Conservation (phyloP, 2,113 vertebrate genomes). For the Cochlearius cochlearius region DNA sequence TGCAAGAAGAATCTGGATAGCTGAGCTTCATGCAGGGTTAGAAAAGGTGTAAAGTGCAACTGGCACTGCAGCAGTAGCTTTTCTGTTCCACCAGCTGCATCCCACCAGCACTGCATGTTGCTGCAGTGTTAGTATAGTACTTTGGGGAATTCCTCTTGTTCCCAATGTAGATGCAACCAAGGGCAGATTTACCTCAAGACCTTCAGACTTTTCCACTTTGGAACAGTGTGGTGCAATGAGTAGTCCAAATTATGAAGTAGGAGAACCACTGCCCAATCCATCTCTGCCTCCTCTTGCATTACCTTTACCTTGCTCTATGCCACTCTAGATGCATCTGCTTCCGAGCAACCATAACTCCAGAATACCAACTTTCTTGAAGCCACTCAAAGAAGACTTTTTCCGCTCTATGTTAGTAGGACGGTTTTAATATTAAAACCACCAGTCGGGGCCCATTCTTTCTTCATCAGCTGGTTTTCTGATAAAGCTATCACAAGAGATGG, state of each 20-base stretch:
- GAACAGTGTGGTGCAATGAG: neutral
- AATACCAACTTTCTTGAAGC: neutral
- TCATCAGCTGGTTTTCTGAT: neutral
- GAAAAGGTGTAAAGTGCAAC: neutral
- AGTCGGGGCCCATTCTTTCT: neutral
- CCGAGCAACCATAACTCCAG: neutral
- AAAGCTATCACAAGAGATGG: neutral
- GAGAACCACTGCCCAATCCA: neutral
- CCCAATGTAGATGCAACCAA: neutral
- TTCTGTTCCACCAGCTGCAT: neutral
- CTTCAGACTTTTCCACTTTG: neutral
- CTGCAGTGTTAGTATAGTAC: neutral
- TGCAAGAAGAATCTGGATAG: neutral
- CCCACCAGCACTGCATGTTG: neutral
- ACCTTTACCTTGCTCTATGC: neutral
- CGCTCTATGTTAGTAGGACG: neutral
- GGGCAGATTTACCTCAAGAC: neutral
- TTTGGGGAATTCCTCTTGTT: neutral
- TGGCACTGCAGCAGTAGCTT: fast-evolving
- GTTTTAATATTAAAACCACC: neutral
- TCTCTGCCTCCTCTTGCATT: neutral
- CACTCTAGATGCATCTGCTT: neutral
- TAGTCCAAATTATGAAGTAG: neutral
- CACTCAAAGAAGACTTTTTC: neutral
- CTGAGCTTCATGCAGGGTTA: neutral